Evolutionary conservation across 2,113 vertebrate genomes (phyloP).

Genomic region (Pedetes capensis): DNA sequence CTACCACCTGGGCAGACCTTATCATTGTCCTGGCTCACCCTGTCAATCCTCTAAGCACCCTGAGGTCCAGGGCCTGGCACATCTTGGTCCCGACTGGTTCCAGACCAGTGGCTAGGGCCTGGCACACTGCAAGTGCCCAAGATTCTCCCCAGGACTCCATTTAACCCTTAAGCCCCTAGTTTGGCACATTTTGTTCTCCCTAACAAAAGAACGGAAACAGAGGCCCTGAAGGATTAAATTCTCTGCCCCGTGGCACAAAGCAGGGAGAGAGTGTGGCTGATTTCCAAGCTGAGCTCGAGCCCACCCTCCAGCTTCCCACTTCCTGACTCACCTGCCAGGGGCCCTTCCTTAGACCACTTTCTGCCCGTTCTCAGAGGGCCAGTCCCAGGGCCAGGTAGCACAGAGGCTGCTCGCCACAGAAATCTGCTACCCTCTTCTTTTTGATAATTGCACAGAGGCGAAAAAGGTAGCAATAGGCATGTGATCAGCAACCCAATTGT

Average conservation of each 20-base stretch:
- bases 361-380: no score
- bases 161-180: not conserved
- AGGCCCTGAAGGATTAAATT: not conserved
- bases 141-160: not conserved
- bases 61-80: not conserved
- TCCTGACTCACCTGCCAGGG: no score
- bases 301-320: no score
- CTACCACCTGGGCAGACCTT: fast-evolving
- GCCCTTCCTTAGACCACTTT: no score
- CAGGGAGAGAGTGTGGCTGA: not conserved
- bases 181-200: not conserved
- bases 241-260: not conserved
- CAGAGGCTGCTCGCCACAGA: not conserved
- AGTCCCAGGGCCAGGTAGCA: not conserved
- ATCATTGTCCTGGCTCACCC: not conserved
- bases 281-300: not conserved
- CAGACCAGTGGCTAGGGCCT: not conserved
- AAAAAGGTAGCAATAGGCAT: conserved; percentile 54
- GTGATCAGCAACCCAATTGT: conserved; percentile 64
- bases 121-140: not conserved
- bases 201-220: not conserved
- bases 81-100: not conserved
- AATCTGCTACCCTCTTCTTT: conserved; percentile 4
- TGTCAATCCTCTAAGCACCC: not conserved
- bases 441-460: conserved; percentile 34